Base-by-base conservation (phyloP, 53 echinoderm and acorn worm species). In the Antedon mediterranea region DNA sequence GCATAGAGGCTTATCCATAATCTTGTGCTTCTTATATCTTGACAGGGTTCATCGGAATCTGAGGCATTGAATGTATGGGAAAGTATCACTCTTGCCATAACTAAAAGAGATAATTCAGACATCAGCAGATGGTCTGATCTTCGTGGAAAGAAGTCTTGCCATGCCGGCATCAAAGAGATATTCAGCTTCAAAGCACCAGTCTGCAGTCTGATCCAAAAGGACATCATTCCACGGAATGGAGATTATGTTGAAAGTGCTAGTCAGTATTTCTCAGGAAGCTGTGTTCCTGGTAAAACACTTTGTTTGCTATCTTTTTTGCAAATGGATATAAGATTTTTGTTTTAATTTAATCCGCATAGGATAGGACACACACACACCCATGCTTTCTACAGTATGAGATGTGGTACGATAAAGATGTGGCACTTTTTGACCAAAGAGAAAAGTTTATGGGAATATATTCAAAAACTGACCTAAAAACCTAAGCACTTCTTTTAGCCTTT, bases 231-330 rank as follows among this genome's bases (percentile, higher is more conserved):
- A 28, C 43, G 27, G 13, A 86, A 74, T 1, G 94, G 94, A 31
- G 85, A 91, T 72, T 78, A 79, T 34, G 79, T 89, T 30, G 91
- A 94, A 82, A 94, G 94, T 73, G 86, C 91, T 3, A 43, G 87
- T 0, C 89, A 94, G 34, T 94, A 88, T 80, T 91, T 94, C 75
- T 76, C 81, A 72, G 83, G 81, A 82, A 94, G 89, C 81, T 94
- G 94, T 34, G 80, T 91, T 18, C 94, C 94, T 83, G 94, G 94
- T 94, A 32, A 73, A 79, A n/a, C n/a, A n/a, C n/a, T n/a, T n/a
- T n/a, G n/a, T n/a, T n/a, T n/a, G n/a, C n/a, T n/a, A n/a, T n/a
- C n/a, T n/a, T n/a, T n/a, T n/a, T n/a, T n/a, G n/a, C n/a, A n/a
- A n/a, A n/a, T n/a, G n/a, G n/a, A n/a, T n/a, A n/a, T n/a, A n/a